phyloP scores from a whole-genome alignment of 1,140 invertebrate genomes.

The Pseudomyrmex sp. region DNA sequence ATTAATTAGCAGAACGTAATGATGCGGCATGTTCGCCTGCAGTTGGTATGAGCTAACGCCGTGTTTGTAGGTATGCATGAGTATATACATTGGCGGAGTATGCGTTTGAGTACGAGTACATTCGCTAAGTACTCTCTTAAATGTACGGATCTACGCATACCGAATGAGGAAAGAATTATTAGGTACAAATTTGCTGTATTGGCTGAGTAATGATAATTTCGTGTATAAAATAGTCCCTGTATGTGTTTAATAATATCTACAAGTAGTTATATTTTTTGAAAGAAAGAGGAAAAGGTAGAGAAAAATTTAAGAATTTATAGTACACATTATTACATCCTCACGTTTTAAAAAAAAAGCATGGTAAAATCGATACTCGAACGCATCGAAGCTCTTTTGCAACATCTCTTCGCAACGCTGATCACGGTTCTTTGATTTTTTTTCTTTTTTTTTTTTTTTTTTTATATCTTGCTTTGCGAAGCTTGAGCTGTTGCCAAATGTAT shows the following conservation, averaged over 20 bases:
- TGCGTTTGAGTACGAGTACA: background rate
- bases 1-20: slow-evolving; percentile 85
- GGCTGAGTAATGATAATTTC: background rate
- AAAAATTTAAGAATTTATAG: too few species aligned
- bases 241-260: background rate
- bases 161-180: slow-evolving; percentile 67
- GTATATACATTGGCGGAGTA: slow-evolving; percentile 35
- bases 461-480: too few species aligned
- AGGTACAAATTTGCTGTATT: slow-evolving; percentile 68
- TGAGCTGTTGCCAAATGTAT: too few species aligned
- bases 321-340: too few species aligned
- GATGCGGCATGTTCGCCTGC: slow-evolving; percentile 83
- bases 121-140: slow-evolving; percentile 41
- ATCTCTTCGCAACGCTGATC: too few species aligned
- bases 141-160: slow-evolving; percentile 60
- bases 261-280: too few species aligned
- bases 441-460: too few species aligned
- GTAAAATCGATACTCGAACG: too few species aligned
- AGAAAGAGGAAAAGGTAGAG: too few species aligned
- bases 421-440: too few species aligned
- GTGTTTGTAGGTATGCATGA: slow-evolving; percentile 63
- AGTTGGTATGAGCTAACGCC: slow-evolving; percentile 81
- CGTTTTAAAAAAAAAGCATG: too few species aligned
- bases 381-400: too few species aligned
- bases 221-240: background rate